Conservation (phyloP, 2,888 invertebrate genomes). For the Sminthurides aquaticus region DNA sequence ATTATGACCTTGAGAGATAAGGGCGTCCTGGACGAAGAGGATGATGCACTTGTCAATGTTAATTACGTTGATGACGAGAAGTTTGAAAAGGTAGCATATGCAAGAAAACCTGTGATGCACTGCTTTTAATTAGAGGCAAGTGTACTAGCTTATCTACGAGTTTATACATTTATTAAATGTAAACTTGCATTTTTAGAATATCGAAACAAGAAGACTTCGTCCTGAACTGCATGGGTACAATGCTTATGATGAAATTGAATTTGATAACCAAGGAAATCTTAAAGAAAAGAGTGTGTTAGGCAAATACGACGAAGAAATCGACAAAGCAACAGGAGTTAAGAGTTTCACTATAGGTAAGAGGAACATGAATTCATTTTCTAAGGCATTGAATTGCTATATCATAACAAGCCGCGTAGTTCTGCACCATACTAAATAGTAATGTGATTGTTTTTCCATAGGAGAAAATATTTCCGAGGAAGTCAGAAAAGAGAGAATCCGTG, state of each 20-base stretch:
- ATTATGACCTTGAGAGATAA: slow-evolving; percentile 91
- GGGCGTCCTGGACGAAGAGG: slow-evolving; percentile 74
- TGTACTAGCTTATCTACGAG: too few species aligned
- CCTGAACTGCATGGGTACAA: slow-evolving; percentile 66
- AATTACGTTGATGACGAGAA: slow-evolving; percentile 79
- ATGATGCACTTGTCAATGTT: slow-evolving; percentile 84
- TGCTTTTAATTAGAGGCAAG: too few species aligned
- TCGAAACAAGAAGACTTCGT: slow-evolving; percentile 74
- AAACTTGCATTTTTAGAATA: slow-evolving; percentile 58
- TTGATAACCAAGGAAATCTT: slow-evolving; percentile 52
- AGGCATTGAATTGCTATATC: too few species aligned
- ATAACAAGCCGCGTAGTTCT: neutral
- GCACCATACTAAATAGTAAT: neutral
- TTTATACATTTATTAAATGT: too few species aligned
- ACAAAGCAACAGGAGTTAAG: slow-evolving; percentile 56
- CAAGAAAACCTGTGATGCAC: too few species aligned
- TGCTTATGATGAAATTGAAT: slow-evolving; percentile 68
- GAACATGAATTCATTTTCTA: too few species aligned
- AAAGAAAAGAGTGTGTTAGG: slow-evolving; percentile 63
- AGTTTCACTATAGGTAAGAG: slow-evolving; percentile 71
- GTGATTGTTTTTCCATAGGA: slow-evolving; percentile 45
- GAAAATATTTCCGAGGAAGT: slow-evolving; percentile 41
- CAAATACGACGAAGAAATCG: slow-evolving; percentile 93
- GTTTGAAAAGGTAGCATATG: slow-evolving; percentile 59
- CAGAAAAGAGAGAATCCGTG: slow-evolving; percentile 38